A percentile compares a stretch with the other conserved stretches of the same genome.
Conservation (phyloP, 2,797 vertebrate species). For the Lophotriccus pileatus region DNA sequence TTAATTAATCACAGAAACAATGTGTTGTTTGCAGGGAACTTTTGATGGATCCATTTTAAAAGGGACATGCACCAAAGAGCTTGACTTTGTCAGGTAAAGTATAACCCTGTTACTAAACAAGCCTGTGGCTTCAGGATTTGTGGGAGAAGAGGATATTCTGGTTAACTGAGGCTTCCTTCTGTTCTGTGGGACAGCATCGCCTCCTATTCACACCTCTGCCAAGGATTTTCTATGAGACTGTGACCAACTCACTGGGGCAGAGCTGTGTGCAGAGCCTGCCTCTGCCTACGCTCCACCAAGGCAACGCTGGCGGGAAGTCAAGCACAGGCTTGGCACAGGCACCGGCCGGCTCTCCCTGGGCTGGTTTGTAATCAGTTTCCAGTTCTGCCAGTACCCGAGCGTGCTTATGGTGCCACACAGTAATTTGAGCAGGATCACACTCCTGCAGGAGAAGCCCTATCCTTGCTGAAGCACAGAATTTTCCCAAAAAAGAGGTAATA, state of each 20-base stretch:
- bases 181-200: neutral
- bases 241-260: neutral
- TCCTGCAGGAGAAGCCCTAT: neutral
- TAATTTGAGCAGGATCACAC: neutral
- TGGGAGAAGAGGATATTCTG: neutral
- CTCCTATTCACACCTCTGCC: neutral
- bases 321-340: neutral
- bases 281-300: neutral
- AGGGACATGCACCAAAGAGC: neutral
- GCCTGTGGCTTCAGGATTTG: neutral
- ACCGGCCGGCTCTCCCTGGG: neutral
- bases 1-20: slow-evolving; percentile 9
- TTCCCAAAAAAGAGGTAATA: neutral
- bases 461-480: neutral
- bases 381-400: neutral
- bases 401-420: neutral
- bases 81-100: neutral
- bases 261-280: neutral
- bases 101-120: neutral
- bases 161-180: neutral
- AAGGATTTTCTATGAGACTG: neutral
- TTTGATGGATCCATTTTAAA: neutral
- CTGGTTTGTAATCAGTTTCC: neutral
- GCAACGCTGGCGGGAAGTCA: slow-evolving; percentile 2
- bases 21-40: neutral